Conservation (phyloP, 2,113 vertebrate species). For the Panthera leo region DNA sequence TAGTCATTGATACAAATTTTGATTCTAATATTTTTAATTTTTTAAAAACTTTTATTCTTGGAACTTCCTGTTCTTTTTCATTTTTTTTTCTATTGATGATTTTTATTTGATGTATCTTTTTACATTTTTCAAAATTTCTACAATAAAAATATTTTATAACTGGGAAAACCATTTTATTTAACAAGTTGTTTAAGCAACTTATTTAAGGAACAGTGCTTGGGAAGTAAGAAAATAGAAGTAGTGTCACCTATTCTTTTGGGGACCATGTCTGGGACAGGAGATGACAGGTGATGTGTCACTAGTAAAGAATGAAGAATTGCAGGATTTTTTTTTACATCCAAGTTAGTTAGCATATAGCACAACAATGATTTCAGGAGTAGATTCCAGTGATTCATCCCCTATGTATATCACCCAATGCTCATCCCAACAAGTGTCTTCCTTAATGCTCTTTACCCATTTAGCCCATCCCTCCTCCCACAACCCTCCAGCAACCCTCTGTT, state of each 20-base stretch:
- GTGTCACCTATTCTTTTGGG: neutral
- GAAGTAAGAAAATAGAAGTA: neutral
- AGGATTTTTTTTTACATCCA: too few relatives aligned
- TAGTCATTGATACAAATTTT: neutral
- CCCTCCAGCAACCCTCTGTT: too few relatives aligned
- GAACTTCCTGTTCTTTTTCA: neutral
- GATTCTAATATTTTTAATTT: neutral
- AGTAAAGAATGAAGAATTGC: neutral
- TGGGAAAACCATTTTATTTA: neutral
- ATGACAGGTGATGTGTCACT: neutral
- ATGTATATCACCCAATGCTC: too few relatives aligned
- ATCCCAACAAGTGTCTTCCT: too few relatives aligned
- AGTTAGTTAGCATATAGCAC: too few relatives aligned
- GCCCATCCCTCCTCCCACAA: too few relatives aligned
- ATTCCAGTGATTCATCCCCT: too few relatives aligned
- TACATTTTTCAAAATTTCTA: neutral
- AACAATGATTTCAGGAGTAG: too few relatives aligned
- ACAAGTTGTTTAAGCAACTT: neutral
- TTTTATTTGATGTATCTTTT: slow-evolving; percentile 17
- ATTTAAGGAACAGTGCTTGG: neutral
- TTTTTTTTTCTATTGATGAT: neutral
- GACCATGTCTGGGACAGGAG: neutral
- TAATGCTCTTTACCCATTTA: too few relatives aligned
- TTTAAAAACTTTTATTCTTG: neutral
- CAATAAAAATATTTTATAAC: neutral